Base-by-base conservation (phyloP, 2,797 vertebrate genomes). In the Neosilurus hyrtlii region DNA sequence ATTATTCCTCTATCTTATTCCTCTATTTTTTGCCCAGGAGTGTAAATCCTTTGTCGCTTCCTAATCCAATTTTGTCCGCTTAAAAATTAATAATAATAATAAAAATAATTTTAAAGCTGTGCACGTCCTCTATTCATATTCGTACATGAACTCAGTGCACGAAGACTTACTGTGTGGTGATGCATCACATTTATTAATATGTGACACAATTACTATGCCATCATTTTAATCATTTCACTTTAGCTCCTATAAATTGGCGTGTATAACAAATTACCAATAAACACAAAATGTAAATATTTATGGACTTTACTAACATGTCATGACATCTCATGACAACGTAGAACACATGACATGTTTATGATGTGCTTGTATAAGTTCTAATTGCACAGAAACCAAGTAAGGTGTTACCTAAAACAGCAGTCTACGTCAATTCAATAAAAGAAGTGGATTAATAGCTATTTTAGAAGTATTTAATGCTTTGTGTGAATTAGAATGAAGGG, bases 401-500 rank as follows among this genome's bases (percentile, higher is more conserved):
- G 30, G 61, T 30, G n/a, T 78, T 52, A 51, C 61, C 59, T 65
- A 78, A 20, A 78, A 51, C 43, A 18, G 24, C 37, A 51, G 2
- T 59, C 26, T 51, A 49, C 7, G 43, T 51, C 15, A 61, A 30
- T 61, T 14, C 22, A n/a, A 1, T 75, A 12, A 12, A 22, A 76
- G n/a, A n/a, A 71, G 43, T 12, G 7, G 12, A 57, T 26, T n/a
- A 9, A 57, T 51, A 52, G 24, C 1, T 30, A 65, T 49, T 78
- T 62, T 18, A 63, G 8, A 51, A 8, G 59, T 63, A 37, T 11
- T 56, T 26, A 57, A 9, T 61, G 30, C 20, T 80, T 37, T 14
- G 18, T 52, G 57, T 90, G 80, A 90, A 91, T 92, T 90, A 91
- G 89, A 88, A 88, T 88, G 68, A 84, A 83, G 79, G 65, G 73